phyloP scores from a whole-genome alignment of 2,113 vertebrate genomes.

The Polypterus bichir region DNA sequence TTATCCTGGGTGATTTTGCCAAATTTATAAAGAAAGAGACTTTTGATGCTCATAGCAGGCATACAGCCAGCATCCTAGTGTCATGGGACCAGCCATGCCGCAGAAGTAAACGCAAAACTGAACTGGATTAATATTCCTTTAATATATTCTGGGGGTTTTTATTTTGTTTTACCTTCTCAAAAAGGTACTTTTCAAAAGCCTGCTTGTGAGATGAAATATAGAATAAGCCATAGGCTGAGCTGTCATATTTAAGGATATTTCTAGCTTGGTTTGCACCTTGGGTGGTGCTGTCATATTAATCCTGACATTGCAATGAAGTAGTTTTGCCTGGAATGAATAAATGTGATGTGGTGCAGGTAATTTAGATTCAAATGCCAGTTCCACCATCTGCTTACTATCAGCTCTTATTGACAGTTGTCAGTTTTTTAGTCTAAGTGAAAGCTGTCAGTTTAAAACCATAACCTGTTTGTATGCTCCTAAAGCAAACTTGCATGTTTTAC shows the following conservation, averaged over 20 bases:
- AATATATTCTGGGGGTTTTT: constrained; percentile 22
- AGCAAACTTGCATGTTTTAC: too few species aligned
- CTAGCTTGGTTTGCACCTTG: constrained; percentile 3
- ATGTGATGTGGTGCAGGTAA: background rate
- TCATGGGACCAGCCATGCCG: constrained; percentile 20
- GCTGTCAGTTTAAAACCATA: too few species aligned
- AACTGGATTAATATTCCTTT: constrained; percentile 28
- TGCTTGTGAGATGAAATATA: constrained; percentile 1
- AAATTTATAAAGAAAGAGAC: constrained; percentile 40
- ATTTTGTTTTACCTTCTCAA: constrained; percentile 15
- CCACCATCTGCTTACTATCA: background rate
- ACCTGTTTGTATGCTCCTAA: too few species aligned
- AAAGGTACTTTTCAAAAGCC: constrained; percentile 4
- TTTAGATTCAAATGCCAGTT: background rate
- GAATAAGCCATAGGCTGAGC: background rate
- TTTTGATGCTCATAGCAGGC: constrained; percentile 38
- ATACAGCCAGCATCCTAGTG: constrained; percentile 24
- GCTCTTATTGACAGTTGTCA: background rate
- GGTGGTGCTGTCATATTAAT: constrained; percentile 3
- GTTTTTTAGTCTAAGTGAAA: too few species aligned
- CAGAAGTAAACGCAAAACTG: constrained; percentile 10
- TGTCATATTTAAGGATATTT: constrained; percentile 1
- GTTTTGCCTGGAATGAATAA: constrained; percentile 3
- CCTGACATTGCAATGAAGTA: background rate
- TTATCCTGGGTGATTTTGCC: constrained; percentile 35